A percentile compares a stretch with the other conserved stretches of the same genome.
Conservation (phyloP, 2,888 invertebrate species). For the Cheiracanthium punctorium region DNA sequence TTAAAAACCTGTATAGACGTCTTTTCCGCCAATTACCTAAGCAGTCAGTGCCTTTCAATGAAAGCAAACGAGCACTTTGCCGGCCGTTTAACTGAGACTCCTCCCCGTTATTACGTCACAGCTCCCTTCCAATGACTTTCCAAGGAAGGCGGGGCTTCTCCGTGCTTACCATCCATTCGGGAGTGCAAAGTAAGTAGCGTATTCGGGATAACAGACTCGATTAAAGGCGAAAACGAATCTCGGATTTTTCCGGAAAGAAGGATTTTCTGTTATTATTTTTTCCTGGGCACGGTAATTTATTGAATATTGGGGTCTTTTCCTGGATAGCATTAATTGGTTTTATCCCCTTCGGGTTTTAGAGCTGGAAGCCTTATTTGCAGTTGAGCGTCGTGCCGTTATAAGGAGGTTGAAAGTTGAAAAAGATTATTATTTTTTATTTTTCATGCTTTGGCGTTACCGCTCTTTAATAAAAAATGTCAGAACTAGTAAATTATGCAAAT, state of each 20-base stretch:
- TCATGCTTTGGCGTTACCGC: no score
- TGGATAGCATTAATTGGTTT: conserved; percentile 7
- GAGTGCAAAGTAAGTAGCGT: conserved; percentile 40
- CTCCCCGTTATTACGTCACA: conserved; percentile 53
- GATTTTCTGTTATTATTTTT: conserved; percentile 35
- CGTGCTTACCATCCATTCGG: conserved; percentile 41
- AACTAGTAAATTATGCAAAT: no score
- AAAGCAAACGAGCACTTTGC: conserved; percentile 68
- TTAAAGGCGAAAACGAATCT: conserved; percentile 58
- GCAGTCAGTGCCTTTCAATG: conserved; percentile 67
- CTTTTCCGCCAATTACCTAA: not conserved
- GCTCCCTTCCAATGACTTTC: conserved; percentile 38
- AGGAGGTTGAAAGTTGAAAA: no score
- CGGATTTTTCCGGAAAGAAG: conserved; percentile 34
- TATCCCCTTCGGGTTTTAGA: not conserved
- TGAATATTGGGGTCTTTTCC: conserved; percentile 16
- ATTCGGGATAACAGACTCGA: conserved; percentile 40
- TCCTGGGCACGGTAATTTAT: conserved; percentile 41
- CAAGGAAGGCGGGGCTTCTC: conserved; percentile 30
- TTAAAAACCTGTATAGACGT: not conserved
- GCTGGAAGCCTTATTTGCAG: not conserved
- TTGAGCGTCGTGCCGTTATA: no score
- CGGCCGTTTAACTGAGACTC: conserved; percentile 50
- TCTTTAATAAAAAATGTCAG: no score
- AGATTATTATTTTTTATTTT: no score